phyloP scores from a whole-genome alignment of 2,113 vertebrate species.

The Sapayoa aenigma region DNA sequence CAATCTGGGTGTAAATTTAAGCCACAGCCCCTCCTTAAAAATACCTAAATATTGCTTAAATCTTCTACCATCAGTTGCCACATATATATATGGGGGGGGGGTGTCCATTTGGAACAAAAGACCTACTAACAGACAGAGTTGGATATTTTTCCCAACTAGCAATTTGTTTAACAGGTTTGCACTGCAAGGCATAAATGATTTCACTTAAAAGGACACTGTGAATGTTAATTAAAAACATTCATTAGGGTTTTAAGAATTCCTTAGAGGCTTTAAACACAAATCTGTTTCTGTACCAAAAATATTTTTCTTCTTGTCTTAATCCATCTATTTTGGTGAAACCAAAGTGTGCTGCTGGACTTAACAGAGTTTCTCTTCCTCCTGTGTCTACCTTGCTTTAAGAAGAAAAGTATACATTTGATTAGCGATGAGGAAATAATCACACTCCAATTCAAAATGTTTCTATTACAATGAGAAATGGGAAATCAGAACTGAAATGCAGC shows the following conservation, averaged over 20 bases:
- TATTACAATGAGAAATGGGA: not conserved
- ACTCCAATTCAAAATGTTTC: not conserved
- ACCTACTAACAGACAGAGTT: not conserved
- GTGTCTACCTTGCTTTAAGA: not conserved
- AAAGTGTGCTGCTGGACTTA: not conserved
- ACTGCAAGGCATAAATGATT: not conserved
- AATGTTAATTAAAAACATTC: constrained; percentile 60
- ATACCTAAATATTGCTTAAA: not conserved
- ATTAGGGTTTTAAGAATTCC: constrained; percentile 50
- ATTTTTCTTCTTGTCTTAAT: not conserved
- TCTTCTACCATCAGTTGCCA: not conserved
- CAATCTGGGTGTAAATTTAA: not conserved
- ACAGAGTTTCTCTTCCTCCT: not conserved
- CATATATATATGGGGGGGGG: not conserved
- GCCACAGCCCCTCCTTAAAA: not conserved
- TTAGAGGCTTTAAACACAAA: constrained; percentile 30
- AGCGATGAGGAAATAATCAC: not conserved
- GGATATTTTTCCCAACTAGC: not conserved
- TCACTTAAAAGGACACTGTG: constrained; percentile 36
- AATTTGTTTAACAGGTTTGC: constrained; percentile 51
- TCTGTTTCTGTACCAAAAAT: constrained; percentile 39
- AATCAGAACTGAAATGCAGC: not conserved
- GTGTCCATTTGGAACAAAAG: not conserved
- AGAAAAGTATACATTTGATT: not conserved
- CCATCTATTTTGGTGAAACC: not conserved